These are phyloP conservation scores for Microplitis mediator DNA, from an alignment of 1,140 invertebrate species.

Conservation along the genomic window DNA sequence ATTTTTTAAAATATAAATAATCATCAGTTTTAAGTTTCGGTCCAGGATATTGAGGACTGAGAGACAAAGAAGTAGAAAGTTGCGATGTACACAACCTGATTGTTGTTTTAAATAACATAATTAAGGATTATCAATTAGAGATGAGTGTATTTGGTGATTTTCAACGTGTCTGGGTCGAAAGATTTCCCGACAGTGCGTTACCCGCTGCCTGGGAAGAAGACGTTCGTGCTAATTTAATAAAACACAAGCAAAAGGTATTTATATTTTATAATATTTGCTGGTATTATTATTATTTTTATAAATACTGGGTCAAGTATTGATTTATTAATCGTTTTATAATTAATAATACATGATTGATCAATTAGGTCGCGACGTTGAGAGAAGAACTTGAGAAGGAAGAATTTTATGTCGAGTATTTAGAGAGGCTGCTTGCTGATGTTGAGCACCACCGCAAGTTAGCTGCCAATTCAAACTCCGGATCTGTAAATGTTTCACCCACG, in stretches of 20 bases:
- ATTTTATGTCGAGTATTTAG: slow-evolving; percentile 87
- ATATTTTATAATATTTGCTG: background rate
- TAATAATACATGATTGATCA: background rate
- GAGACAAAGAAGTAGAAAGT: background rate
- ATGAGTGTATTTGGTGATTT: slow-evolving; percentile 91
- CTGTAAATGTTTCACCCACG: background rate
- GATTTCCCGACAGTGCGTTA: slow-evolving; percentile 85
- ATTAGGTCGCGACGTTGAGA: slow-evolving; percentile 71
- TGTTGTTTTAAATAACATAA: background rate
- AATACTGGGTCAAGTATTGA: too few species aligned
- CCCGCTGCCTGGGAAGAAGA: slow-evolving; percentile 90
- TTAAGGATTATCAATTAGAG: slow-evolving; percentile 5
- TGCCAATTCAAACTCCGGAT: slow-evolving; percentile 36
- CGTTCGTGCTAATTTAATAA: slow-evolving; percentile 83
- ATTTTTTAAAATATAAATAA: too few species aligned
- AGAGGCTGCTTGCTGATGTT: slow-evolving; percentile 80
- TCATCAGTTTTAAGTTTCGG: too few species aligned
- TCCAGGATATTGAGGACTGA: too few species aligned
- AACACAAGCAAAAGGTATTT: slow-evolving; percentile 78
- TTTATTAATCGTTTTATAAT: background rate
- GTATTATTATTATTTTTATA: background rate
- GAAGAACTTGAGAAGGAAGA: slow-evolving; percentile 88
- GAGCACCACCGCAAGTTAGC: slow-evolving; percentile 70
- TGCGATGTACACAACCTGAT: background rate
- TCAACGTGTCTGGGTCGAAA: slow-evolving; percentile 84